Percentiles rank a stretch among this genome's conserved stretches.
phyloP scores from a whole-genome alignment of 2,888 invertebrate species.

The Dynastes tityus region DNA sequence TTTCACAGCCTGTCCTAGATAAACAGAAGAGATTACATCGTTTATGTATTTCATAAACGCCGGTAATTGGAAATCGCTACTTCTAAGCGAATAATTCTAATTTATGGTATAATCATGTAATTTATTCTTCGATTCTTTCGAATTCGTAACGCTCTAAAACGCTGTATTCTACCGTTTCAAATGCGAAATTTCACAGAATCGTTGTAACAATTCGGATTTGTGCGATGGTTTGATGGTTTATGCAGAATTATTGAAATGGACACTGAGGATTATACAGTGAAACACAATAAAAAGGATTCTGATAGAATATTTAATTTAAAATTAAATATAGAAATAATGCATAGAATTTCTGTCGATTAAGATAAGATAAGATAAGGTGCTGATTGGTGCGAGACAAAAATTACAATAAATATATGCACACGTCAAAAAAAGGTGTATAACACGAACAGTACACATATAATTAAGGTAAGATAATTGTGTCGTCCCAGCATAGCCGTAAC shows the following conservation, averaged over 20 bases:
- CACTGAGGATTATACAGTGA: no score
- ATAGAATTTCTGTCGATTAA: no score
- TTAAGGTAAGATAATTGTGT: no score
- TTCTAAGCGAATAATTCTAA: not conserved
- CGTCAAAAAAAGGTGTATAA: no score
- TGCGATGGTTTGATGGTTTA: not conserved
- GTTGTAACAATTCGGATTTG: no score
- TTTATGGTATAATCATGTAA: not conserved
- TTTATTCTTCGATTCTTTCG: not conserved
- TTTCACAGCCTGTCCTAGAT: conserved; percentile 1
- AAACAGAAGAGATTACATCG: not conserved
- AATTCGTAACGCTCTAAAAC: conserved; percentile 18
- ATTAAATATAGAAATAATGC: no score
- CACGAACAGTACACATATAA: no score
- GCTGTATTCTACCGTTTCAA: not conserved
- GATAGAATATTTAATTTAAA: not conserved
- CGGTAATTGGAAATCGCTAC: conserved; percentile 25
- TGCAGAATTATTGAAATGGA: not conserved
- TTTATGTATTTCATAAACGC: not conserved
- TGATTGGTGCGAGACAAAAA: no score
- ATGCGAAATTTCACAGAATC: conserved; percentile 8
- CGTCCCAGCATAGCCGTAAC: no score
- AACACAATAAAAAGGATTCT: not conserved
- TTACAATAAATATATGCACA: no score
- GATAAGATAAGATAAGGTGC: no score